These are phyloP conservation scores for Poecile atricapillus DNA, from an alignment of 2,113 vertebrate species.

Conservation along the genomic window DNA sequence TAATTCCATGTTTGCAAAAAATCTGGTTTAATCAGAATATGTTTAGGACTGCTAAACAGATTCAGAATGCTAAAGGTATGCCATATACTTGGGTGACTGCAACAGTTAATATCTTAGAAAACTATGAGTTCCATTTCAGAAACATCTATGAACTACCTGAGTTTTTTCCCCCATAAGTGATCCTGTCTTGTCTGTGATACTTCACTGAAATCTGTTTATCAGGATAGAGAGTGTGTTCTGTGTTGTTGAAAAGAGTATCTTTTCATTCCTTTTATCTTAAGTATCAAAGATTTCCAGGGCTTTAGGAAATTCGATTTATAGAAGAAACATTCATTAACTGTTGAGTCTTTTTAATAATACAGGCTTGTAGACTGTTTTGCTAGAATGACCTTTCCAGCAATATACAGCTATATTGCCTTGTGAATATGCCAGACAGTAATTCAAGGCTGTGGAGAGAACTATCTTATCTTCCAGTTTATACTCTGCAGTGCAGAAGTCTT, in stretches of 20 bases:
- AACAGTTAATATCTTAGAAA: not conserved
- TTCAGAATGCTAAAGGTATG: not conserved
- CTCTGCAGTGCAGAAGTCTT: not conserved
- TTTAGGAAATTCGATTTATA: not conserved
- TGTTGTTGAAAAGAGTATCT: not conserved
- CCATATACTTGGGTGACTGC: not conserved
- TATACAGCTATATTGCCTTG: not conserved
- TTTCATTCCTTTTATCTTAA: not conserved
- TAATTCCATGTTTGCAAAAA: conserved; percentile 50
- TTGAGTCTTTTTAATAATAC: not conserved
- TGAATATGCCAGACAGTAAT: not conserved
- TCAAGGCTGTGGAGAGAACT: not conserved
- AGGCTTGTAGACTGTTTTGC: not conserved
- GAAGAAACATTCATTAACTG: not conserved
- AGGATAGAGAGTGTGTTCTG: not conserved
- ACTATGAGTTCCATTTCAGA: not conserved
- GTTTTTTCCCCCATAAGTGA: not conserved
- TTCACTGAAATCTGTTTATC: not conserved
- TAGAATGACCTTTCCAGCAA: not conserved
- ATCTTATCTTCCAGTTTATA: not conserved
- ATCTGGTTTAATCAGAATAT: not conserved
- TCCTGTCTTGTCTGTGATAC: not conserved
- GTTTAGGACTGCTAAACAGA: not conserved
- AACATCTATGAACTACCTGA: not conserved
- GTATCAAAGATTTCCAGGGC: not conserved